Base-by-base conservation (phyloP, 1,140 invertebrate species). In the Ostrea denselamellosa region DNA sequence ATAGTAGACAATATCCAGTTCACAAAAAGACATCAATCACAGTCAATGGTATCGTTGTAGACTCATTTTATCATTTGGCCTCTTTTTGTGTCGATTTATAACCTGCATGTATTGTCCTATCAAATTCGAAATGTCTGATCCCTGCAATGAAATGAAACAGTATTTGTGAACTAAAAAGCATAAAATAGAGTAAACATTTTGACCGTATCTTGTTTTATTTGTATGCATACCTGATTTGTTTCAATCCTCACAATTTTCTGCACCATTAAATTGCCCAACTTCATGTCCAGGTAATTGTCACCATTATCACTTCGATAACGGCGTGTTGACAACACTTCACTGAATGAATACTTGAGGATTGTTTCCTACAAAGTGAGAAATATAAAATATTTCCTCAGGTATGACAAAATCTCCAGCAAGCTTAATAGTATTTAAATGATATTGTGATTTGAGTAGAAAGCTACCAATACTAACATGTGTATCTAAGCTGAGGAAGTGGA, bases 191-290 rank as follows among this genome's bases (percentile, higher is more conserved):
- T n/a, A 44, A 44, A 44, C 34, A 58, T 2, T 58, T 58, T 58
- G 0, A 12, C 10, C n/a, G 14, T 62, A 62, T 17, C 56, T n/a
- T 58, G 4, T 10, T 62, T 62, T 62, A 19, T 62, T 52, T 77
- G 34, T 44, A 44, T 44, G 34, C 86, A 87, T 91, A 98, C 98
- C 95, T 99, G 98, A 94, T 99, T 98, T 2, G 98, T 99, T 94
- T 99, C 98, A 87, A 99, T 96, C 91, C 98, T 96, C 34, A 98
- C 98, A 88, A 99, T 98, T 89, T 98, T 96, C 95, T 99, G 98
- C 93, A 98, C 97, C 96, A 99, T 97, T 90, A 99, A 95, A 94
- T 99, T 99, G 25, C 98, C 98, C 93, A 98, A 98, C 95, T 99
- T 99, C 97, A 99, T 98, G 95, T 99, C 98, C 93, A 99, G 95